Base-by-base conservation (phyloP, 1,140 invertebrate genomes). In the Lordiphosa collinella region DNA sequence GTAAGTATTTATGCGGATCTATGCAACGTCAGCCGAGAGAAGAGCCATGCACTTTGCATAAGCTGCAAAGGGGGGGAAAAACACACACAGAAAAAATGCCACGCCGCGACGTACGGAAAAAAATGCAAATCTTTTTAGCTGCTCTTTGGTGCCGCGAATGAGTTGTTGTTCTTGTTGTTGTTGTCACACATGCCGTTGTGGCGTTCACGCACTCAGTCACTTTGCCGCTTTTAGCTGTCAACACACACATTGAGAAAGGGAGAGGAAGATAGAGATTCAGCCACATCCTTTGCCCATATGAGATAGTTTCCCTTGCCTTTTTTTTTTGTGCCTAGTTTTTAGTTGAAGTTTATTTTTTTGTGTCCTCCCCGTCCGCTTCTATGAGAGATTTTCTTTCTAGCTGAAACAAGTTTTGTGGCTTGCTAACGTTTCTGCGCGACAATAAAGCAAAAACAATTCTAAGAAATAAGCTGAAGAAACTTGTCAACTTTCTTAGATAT, bases 201-300 rank as follows among this genome's bases (percentile, higher is more conserved):
- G 32, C 63, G 40, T 64, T 79, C 68, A 66, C 68, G 58, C 64
- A 68, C 71, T 64, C 70, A 75, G 76, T 82, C 76, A 80, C 76
- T 80, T 82, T 82, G 72, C 52, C 71, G 76, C 71, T 76, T 76
- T 72, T 60, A 76, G 64, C 58, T 71, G 71, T 84, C 71, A 80
- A 63, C 66, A 75, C 59, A 61, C 49, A 44, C n/a, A 53, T 12
- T 32, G 41, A 4, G n/a, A 14, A 9, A 2, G 34, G 11, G 2
- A 13, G 6, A 3, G 29, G 16, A 1, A 32, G 13, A 18, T 12
- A 1, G 3, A 8, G 7, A 43, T 22, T 43, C 11, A 8, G n/a
- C n/a, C 3, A 18, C 18, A n/a, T n/a, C 18, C 40, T 25, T 10
- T n/a, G 18, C 7, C 40, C 12, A 41, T 12, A 12, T 12, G 11